Percentiles rank a stretch among this genome's conserved stretches.
Evolutionary conservation across 1,140 invertebrate genomes (phyloP).

Genomic region (Zaprionus kolodkinae): DNA sequence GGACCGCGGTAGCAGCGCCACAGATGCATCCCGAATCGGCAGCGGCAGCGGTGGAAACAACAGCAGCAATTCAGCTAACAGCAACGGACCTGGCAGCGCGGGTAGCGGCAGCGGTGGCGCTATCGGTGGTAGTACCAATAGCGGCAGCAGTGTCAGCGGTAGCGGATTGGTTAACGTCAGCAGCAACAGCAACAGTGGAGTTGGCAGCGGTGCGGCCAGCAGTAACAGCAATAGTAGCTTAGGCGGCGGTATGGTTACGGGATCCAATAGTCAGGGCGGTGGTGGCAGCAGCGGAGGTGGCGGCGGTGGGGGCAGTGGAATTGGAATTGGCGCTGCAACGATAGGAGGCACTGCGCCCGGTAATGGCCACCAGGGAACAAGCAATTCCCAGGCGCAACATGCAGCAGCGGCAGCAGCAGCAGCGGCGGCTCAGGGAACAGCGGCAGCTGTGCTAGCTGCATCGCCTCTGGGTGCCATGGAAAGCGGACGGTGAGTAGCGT

Average conservation of each 20-base stretch:
- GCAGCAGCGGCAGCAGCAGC: conserved; percentile 72
- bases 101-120: conserved; percentile 57
- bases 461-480: conserved; percentile 78
- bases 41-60: conserved; percentile 59
- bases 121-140: conserved; percentile 37
- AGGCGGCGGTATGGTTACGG: conserved; percentile 35
- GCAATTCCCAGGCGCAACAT: conserved; percentile 52
- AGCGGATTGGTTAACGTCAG: conserved; percentile 23
- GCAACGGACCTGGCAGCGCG: conserved; percentile 68
- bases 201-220: conserved; percentile 43
- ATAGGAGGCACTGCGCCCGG: conserved; percentile 44
- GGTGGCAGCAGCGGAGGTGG: conserved; percentile 35
- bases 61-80: conserved; percentile 66
- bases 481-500: conserved; percentile 70
- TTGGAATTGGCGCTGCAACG: conserved; percentile 28
- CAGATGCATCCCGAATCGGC: conserved; percentile 37
- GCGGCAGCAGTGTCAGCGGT: conserved; percentile 48
- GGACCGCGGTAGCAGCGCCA: conserved; percentile 33
- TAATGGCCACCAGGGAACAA: conserved; percentile 32
- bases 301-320: conserved; percentile 29
- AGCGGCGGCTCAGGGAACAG: conserved; percentile 66
- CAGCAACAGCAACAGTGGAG: conserved; percentile 46
- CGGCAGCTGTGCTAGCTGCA: conserved; percentile 61
- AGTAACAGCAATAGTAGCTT: conserved; percentile 60
- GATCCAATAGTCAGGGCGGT: conserved; percentile 56